Base-by-base conservation (phyloP, 2,113 vertebrate species). In the Tetraodon nigroviridis region DNA sequence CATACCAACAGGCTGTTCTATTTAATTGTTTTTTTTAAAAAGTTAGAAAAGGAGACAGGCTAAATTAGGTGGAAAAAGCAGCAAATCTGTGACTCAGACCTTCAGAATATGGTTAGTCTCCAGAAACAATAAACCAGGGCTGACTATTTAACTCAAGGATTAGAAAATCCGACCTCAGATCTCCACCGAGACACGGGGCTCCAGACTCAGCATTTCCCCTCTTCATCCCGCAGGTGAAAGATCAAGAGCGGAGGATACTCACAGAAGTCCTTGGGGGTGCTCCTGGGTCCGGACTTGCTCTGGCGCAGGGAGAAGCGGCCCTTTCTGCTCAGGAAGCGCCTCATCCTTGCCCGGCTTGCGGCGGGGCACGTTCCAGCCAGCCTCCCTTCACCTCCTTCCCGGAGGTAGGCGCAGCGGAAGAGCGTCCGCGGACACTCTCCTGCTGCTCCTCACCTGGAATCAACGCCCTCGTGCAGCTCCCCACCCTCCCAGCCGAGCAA, bases 191-290 rank as follows among this genome's bases (percentile, higher is more conserved):
- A 12, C 4, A 3, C 32, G 68, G 40, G 18, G 45, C 58, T 69
- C 83, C 42, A 47, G 48, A 45, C 22, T 52, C 51, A 68, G 29
- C 65, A 7, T 52, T 48, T 41, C 3, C 7, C 18, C 10, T 55
- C 41, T 51, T 59, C 8, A 47, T 60, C 56, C 45, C 17, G 58
- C 55, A 76, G 50, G 56, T 8, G 4, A 71, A 63, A 61, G 15
- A 64, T 21, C 41, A 24, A 19, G 32, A 8, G 42, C 53, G 53
- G 70, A 72, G 73, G 54, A 76, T 75, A 94, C 92, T 94, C 83
- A 94, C 91, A 91, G 90, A 93, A 92, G 61, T 91, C 88, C 67
- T 89, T 89, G 58, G 90, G 82, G 72, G 88, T 88, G 56, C 84
- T 65, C 53, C 86, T 79, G 0, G 86, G 89, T 32, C 82, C 82